phyloP scores from a whole-genome alignment of 2,888 invertebrate species.

The Campoplex nolae region DNA sequence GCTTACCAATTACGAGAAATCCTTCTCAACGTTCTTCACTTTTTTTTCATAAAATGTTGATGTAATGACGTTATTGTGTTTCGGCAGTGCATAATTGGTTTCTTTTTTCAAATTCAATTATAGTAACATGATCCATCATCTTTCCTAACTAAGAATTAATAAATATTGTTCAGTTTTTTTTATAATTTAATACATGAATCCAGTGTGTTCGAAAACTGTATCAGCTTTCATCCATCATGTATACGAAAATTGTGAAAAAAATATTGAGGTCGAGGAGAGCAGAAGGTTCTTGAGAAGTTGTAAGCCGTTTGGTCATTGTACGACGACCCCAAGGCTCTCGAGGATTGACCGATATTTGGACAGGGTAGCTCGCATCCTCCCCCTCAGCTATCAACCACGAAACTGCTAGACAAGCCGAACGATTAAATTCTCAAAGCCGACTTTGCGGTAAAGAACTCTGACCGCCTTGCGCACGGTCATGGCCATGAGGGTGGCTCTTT shows the following conservation, averaged over 20 bases:
- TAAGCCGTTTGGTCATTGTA: constrained; percentile 52
- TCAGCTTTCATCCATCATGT: not conserved
- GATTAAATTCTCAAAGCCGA: constrained; percentile 66
- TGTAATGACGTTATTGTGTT: not conserved
- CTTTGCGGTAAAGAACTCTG: constrained; percentile 50
- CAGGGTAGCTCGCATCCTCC: constrained; percentile 50
- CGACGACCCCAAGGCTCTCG: constrained; percentile 56
- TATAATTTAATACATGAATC: not conserved
- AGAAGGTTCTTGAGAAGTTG: constrained; percentile 22
- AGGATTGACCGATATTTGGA: constrained; percentile 68
- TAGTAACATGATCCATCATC: not conserved
- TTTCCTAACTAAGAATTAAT: not conserved
- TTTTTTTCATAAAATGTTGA: not conserved
- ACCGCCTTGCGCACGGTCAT: constrained; percentile 50
- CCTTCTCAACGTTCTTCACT: constrained; percentile 9
- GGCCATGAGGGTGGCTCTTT: constrained; percentile 53
- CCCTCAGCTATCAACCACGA: constrained; percentile 46
- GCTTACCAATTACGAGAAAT: constrained; percentile 29
- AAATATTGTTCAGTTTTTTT: not conserved
- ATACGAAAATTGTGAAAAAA: not conserved
- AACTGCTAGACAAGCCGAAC: constrained; percentile 56
- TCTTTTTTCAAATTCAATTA: not conserved
- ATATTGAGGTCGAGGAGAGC: constrained; percentile 60
- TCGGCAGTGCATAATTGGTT: not conserved
- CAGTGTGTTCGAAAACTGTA: not conserved